phyloP scores from a whole-genome alignment of 2,113 vertebrate genomes.

The Scolopax mira region DNA sequence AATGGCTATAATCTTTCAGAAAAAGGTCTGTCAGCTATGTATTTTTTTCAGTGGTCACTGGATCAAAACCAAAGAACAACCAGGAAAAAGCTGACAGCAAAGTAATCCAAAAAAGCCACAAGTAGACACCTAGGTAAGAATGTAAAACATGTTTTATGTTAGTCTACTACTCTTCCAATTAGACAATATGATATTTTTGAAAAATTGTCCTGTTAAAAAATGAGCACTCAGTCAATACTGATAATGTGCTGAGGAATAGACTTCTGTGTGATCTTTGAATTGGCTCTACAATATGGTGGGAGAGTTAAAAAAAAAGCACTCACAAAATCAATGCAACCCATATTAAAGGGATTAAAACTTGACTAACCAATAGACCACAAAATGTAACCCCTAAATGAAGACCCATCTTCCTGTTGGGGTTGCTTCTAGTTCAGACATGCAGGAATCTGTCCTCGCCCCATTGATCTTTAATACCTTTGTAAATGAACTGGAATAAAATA shows the following conservation, averaged over 20 bases:
- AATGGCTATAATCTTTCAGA: not conserved
- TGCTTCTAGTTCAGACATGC: not conserved
- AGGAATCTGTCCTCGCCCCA: not conserved
- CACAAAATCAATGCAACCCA: not conserved
- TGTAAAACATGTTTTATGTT: not conserved
- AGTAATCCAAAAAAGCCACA: not conserved
- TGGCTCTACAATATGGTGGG: not conserved
- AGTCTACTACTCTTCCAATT: not conserved
- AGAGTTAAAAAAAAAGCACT: not conserved
- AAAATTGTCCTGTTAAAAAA: not conserved
- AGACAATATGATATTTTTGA: not conserved
- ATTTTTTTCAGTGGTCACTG: not conserved
- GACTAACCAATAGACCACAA: not conserved
- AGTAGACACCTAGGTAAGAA: not conserved
- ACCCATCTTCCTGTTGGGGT: not conserved
- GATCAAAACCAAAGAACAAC: not conserved
- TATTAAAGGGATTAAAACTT: constrained; percentile 23
- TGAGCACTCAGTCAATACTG: not conserved
- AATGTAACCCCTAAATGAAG: not conserved
- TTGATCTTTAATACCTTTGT: constrained; percentile 36
- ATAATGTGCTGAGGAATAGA: not conserved
- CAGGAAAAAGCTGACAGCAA: not conserved
- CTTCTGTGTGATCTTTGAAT: not conserved
- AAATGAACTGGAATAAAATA: constrained; percentile 48
- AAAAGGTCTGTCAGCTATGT: not conserved